Base-by-base conservation (phyloP, 2,113 vertebrate genomes). In the Daboia siamensis region DNA sequence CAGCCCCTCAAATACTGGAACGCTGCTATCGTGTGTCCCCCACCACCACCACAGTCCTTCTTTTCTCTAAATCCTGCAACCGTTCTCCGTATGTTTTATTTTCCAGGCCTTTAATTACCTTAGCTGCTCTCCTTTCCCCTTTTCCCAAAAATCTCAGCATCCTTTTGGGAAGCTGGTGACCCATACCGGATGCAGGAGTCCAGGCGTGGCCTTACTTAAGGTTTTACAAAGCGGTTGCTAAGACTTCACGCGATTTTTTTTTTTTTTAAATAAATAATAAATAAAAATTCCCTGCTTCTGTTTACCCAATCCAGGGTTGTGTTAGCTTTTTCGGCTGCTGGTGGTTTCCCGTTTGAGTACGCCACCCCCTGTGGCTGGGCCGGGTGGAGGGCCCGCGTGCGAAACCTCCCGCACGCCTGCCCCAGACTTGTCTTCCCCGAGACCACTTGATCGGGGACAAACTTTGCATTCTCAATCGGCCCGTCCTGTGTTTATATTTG, bases 101-200 rank as follows among this genome's bases (percentile, higher is more conserved):
- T 26, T 29, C 59, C 59, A 64, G 59, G 0, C 10, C 3, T 8
- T 8, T 48, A 48, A 48, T 48, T 6, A 1, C 7, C 1, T 48
- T 48, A 0, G 3, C 12, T 29, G 10, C 9, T 64, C 26, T 64
- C 12, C 61, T 64, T 4, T 64, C 26, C 10, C 11, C 26, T 29
- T 29, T 13, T 13, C 4, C 26, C 11, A 61, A 29, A 29, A 61
- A 3, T 64, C 26, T 29, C 61, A 5, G 3, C 61, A 29, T 64
- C 11, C 13, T 29, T 13, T n/a, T 29, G 1, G 26, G 1, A 4
- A n/a, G 0, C 0, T 11, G 61, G 26, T 0, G 26, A n/a, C 11
- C 61, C 5, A n/a, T 13, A n/a, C 61, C n/a, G 1, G 29, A n/a
- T 64, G 26, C 26, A 13, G 26, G 13, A 64, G n/a, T 64, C 26